Percentiles rank a stretch among this genome's conserved stretches.
phyloP scores from a whole-genome alignment of 2,888 invertebrate species.

The Aquatica leii region DNA sequence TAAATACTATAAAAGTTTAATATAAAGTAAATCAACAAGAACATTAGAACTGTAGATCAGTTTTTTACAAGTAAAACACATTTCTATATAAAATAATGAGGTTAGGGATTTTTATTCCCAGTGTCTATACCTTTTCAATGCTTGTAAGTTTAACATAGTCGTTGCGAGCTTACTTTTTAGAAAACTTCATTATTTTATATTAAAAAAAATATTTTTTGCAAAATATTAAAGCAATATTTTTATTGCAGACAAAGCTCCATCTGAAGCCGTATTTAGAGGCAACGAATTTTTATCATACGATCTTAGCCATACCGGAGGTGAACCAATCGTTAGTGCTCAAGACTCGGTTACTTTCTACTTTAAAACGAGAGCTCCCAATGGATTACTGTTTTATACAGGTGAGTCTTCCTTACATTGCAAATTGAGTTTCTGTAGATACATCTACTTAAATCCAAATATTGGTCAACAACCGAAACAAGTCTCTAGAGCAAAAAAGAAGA shows the following conservation, averaged over 20 bases:
- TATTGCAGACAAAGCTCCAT: slow-evolving; percentile 85
- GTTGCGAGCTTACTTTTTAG: too few relatives aligned
- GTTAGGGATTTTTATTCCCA: slow-evolving; percentile 7
- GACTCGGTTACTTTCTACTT: slow-evolving; percentile 92
- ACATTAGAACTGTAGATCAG: too few relatives aligned
- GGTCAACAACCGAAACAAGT: slow-evolving; percentile 15
- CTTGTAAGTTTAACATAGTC: too few relatives aligned
- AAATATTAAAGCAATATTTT: slow-evolving; percentile 1
- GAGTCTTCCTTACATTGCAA: slow-evolving; percentile 48
- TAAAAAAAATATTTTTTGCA: background rate
- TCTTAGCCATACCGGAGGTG: slow-evolving; percentile 83
- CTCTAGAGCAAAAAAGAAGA: slow-evolving; percentile 5
- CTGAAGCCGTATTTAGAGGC: slow-evolving; percentile 93
- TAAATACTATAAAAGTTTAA: too few relatives aligned
- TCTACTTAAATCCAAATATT: slow-evolving; percentile 4
- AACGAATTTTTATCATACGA: slow-evolving; percentile 92
- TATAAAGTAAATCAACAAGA: too few relatives aligned
- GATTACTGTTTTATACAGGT: slow-evolving; percentile 93
- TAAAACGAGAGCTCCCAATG: slow-evolving; percentile 90
- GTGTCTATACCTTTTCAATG: too few relatives aligned
- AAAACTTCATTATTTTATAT: too few relatives aligned
- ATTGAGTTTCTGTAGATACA: slow-evolving; percentile 15
- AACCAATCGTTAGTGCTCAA: slow-evolving; percentile 88
- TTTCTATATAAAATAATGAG: too few relatives aligned
- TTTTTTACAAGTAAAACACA: too few relatives aligned